Conservation (phyloP, 2,797 vertebrate species). For the Enteromius fasciolatus region DNA sequence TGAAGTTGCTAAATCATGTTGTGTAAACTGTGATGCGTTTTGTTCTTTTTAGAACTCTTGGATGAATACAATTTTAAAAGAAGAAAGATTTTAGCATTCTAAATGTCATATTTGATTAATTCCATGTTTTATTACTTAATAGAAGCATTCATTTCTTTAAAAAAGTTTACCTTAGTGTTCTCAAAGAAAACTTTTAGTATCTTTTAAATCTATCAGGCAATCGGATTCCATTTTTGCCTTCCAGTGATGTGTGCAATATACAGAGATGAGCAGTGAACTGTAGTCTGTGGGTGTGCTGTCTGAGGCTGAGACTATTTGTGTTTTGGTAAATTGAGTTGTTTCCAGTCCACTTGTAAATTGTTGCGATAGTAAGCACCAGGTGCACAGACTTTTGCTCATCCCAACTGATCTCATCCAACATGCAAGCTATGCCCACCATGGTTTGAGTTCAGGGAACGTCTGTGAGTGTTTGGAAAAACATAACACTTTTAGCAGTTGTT, state of each 20-base stretch:
- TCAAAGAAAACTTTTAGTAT: not conserved
- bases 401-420: slow-evolving; percentile 6
- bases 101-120: not conserved
- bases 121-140: not conserved
- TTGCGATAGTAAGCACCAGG: slow-evolving; percentile 7
- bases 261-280: slow-evolving; percentile 11
- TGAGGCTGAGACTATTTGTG: not conserved
- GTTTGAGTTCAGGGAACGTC: not conserved
- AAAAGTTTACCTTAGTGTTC: not conserved
- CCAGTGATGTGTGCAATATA: not conserved
- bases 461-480: not conserved
- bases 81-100: not conserved
- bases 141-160: not conserved
- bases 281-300: not conserved
- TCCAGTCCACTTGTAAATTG: not conserved
- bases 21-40: not conserved
- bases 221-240: not conserved
- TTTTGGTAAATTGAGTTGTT: slow-evolving; percentile 2
- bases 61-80: not conserved
- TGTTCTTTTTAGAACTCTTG: not conserved
- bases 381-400: slow-evolving; percentile 2
- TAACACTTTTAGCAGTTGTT: not conserved
- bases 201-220: not conserved
- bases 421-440: slow-evolving; percentile 5
- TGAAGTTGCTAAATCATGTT: not conserved